Evolutionary conservation across 1,140 invertebrate species (phyloP).

Genomic region (Calephelis virginiensis): DNA sequence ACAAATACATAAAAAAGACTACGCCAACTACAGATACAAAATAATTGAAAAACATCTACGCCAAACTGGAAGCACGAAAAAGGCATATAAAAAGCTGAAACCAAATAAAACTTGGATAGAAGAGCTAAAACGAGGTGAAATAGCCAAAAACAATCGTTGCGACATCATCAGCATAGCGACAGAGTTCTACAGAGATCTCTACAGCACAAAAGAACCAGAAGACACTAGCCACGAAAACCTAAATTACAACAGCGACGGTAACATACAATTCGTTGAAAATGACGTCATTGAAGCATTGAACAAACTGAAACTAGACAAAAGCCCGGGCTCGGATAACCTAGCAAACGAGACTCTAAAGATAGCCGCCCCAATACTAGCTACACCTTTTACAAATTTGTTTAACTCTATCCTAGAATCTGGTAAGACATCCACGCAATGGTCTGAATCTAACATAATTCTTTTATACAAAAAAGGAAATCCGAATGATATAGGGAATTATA

Average conservation of each 20-base stretch:
- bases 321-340: no score
- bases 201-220: constrained; percentile 17
- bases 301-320: no score
- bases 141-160: constrained; percentile 20
- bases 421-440: no score
- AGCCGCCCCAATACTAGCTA: no score
- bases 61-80: constrained; percentile 23
- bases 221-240: not conserved
- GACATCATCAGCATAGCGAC: constrained; percentile 25
- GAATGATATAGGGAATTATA: no score
- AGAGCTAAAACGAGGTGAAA: constrained; percentile 19
- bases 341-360: no score
- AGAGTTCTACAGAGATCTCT: constrained; percentile 16
- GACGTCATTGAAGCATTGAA: no score
- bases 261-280: not conserved
- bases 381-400: no score
- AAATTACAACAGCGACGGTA: not conserved
- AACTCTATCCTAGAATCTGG: no score
- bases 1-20: constrained; percentile 26
- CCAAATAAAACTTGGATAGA: not conserved
- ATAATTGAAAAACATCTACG: constrained; percentile 27
- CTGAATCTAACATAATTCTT: no score
- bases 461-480: no score
- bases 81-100: not conserved
- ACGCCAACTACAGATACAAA: constrained; percentile 22